A percentile compares a stretch with the other conserved stretches of the same genome.
Conservation (phyloP, 1,140 invertebrate species). For the Rhopalosiphum padi region DNA sequence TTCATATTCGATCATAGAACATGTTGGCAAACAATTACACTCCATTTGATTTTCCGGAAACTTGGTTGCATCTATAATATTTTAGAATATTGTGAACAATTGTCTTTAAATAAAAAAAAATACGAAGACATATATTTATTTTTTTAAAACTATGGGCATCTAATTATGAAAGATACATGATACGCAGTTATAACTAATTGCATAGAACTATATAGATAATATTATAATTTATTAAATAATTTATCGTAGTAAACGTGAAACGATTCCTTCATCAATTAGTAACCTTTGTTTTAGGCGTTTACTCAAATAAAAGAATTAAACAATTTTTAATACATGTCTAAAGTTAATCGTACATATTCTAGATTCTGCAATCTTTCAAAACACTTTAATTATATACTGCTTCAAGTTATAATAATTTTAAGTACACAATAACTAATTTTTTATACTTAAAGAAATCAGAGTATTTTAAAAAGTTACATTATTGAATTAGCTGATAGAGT, state of each 20-base stretch:
- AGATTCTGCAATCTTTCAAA: neutral
- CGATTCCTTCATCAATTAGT: too few relatives aligned
- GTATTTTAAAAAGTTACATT: neutral
- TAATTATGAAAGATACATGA: neutral
- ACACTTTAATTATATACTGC: neutral
- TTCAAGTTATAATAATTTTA: neutral
- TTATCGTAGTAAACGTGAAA: too few relatives aligned
- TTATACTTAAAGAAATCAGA: neutral
- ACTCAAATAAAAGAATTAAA: neutral
- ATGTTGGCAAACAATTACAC: slow-evolving; percentile 36
- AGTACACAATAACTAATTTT: neutral
- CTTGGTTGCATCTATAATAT: neutral
- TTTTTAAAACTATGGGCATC: neutral
- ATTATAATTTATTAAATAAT: too few relatives aligned
- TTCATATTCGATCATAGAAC: slow-evolving; percentile 16
- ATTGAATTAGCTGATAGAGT: neutral
- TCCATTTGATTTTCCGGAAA: neutral
- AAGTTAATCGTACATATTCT: neutral
- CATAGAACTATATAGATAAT: too few relatives aligned
- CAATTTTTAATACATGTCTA: neutral
- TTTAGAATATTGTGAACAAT: neutral
- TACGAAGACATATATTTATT: neutral
- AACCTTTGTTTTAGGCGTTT: too few relatives aligned
- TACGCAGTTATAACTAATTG: too few relatives aligned
- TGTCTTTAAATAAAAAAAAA: neutral